These are phyloP conservation scores for Papilio dardanus DNA, from an alignment of 1,140 invertebrate genomes.

Conservation along the genomic window DNA sequence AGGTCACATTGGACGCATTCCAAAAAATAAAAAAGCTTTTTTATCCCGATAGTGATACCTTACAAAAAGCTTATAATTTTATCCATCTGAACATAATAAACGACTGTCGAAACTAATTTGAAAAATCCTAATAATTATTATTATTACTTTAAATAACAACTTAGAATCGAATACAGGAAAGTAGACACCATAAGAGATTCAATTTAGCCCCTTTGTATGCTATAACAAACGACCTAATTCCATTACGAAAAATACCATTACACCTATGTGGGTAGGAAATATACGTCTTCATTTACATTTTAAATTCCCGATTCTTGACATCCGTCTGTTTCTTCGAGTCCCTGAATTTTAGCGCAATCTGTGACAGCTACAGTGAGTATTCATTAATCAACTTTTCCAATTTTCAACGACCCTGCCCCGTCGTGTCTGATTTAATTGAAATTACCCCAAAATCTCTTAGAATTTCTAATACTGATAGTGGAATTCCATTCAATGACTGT, in stretches of 20 bases:
- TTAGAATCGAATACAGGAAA: too few species aligned
- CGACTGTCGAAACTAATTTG: neutral
- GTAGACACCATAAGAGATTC: too few species aligned
- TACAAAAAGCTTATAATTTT: neutral
- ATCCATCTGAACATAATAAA: neutral
- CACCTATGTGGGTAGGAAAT: too few species aligned
- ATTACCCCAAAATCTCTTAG: conserved; percentile 19
- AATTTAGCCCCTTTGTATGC: too few species aligned
- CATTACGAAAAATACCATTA: too few species aligned
- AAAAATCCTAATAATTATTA: neutral
- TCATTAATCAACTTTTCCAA: conserved; percentile 79
- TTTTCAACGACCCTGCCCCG: conserved; percentile 57
- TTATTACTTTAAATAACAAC: too few species aligned
- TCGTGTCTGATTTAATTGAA: conserved; percentile 51
- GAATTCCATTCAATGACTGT: neutral
- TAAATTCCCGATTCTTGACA: conserved; percentile 36
- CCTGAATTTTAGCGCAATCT: conserved; percentile 47
- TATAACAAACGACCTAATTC: too few species aligned
- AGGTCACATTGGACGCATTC: neutral
- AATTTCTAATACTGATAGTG: conserved; percentile 14
- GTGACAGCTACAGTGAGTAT: conserved; percentile 57
- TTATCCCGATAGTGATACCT: neutral
- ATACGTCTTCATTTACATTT: neutral
- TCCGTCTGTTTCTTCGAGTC: conserved; percentile 48
- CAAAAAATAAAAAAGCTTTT: neutral